A percentile compares a stretch with the other conserved stretches of the same genome.
phyloP scores from a whole-genome alignment of 2,888 invertebrate genomes.

The Vanessa cardui region DNA sequence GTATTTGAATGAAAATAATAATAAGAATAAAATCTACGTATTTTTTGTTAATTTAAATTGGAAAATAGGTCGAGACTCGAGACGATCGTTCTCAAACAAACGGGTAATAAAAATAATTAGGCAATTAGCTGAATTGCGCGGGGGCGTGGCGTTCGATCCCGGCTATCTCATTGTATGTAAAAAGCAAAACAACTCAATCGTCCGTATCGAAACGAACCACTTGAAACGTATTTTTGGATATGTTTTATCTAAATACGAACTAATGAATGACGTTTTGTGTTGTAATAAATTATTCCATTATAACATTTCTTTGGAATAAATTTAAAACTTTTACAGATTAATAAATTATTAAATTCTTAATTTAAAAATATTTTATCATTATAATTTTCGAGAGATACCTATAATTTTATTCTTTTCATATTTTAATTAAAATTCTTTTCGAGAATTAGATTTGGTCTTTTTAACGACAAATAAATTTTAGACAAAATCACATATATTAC shows the following conservation, averaged over 20 bases:
- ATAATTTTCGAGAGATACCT: too few species aligned
- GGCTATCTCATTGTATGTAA: slow-evolving; percentile 56
- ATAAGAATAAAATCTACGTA: slow-evolving; percentile 20
- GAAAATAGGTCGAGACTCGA: slow-evolving; percentile 62
- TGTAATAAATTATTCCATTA: too few species aligned
- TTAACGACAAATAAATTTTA: too few species aligned
- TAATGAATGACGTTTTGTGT: background rate
- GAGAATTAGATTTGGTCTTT: too few species aligned
- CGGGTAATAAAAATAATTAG: slow-evolving; percentile 80
- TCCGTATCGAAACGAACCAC: slow-evolving; percentile 34
- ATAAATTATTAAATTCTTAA: too few species aligned
- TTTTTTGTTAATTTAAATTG: slow-evolving; percentile 54
- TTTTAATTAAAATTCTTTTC: too few species aligned
- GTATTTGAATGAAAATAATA: background rate
- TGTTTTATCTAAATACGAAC: background rate
- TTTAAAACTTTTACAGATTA: too few species aligned
- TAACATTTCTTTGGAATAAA: too few species aligned
- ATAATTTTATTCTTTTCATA: too few species aligned
- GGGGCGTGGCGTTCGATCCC: slow-evolving; percentile 63
- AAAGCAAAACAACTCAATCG: slow-evolving; percentile 42
- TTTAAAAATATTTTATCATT: too few species aligned
- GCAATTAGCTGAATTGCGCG: slow-evolving; percentile 71
- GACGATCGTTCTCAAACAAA: slow-evolving; percentile 61
- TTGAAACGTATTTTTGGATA: background rate
- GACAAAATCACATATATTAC: too few species aligned